Conservation (phyloP, 2,797 vertebrate species). For the Paratrypauchen microcephalus region DNA sequence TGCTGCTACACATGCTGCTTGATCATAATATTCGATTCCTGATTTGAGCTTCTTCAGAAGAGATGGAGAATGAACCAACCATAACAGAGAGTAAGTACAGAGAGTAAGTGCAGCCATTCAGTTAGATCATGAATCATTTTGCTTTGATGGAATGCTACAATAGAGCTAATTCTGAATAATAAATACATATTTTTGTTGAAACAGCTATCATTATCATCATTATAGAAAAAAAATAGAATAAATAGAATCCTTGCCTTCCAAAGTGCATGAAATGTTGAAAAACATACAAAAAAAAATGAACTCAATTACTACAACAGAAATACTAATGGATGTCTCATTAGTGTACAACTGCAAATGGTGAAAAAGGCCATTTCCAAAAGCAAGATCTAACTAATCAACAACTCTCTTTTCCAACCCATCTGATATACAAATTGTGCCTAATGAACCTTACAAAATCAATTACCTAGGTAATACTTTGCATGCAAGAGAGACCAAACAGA, state of each 20-base stretch:
- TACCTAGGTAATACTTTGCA: slow-evolving; percentile 77
- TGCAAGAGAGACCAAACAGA: slow-evolving; percentile 70
- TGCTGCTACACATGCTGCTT: neutral
- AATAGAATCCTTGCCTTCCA: neutral
- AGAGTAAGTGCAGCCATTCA: neutral
- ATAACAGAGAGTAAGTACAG: neutral
- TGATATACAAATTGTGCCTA: slow-evolving; percentile 80
- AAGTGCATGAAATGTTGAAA: slow-evolving; percentile 11
- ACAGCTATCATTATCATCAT: neutral
- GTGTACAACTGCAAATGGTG: slow-evolving; percentile 53
- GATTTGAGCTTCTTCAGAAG: neutral
- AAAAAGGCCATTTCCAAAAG: slow-evolving; percentile 68
- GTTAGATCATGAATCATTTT: neutral
- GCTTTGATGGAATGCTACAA: neutral
- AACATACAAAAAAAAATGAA: slow-evolving; percentile 49
- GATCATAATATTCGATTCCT: neutral
- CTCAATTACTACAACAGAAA: slow-evolving; percentile 49
- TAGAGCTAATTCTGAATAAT: too few species aligned
- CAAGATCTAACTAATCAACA: slow-evolving; percentile 78
- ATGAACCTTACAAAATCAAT: slow-evolving; percentile 81
- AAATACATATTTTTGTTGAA: neutral
- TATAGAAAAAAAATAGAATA: too few species aligned
- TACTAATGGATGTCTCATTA: slow-evolving; percentile 42
- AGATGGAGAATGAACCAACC: neutral
- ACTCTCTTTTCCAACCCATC: slow-evolving; percentile 79